These are phyloP conservation scores for Mystacornis crossleyi DNA, from an alignment of 2,113 vertebrate genomes.

Conservation along the genomic window DNA sequence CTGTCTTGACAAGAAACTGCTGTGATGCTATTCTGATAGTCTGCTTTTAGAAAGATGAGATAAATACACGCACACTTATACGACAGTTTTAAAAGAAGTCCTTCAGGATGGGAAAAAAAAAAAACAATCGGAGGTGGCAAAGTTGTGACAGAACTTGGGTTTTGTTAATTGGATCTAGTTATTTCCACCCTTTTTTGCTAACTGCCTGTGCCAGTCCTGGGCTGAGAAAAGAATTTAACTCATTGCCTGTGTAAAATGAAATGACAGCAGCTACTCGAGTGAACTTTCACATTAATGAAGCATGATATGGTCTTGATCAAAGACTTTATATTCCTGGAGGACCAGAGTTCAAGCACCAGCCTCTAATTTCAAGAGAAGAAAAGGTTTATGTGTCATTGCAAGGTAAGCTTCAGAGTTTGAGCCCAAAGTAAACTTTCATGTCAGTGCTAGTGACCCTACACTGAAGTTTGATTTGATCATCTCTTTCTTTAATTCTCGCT, in stretches of 20 bases:
- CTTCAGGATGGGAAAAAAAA: background rate
- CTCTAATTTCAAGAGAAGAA: background rate
- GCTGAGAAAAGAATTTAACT: conserved; percentile 3
- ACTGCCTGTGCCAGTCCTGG: background rate
- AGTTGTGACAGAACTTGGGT: background rate
- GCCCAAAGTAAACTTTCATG: background rate
- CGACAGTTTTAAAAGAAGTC: background rate
- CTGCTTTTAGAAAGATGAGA: background rate
- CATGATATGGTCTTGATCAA: conserved; percentile 44
- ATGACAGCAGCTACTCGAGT: conserved; percentile 23
- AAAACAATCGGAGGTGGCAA: background rate
- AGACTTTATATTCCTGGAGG: background rate
- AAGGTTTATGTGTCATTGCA: background rate
- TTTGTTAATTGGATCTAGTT: conserved; percentile 43
- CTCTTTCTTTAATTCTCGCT: background rate
- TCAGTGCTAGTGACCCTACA: background rate
- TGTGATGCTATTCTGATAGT: background rate
- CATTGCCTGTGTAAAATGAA: conserved; percentile 49
- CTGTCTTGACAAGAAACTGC: background rate
- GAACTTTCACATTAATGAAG: conserved; percentile 13
- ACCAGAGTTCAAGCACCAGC: conserved; percentile 11
- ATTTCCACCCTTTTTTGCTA: background rate
- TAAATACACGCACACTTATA: background rate
- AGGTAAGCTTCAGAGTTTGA: background rate
- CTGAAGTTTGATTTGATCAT: background rate